Evolutionary conservation across 2,797 vertebrate species (phyloP).

Genomic region (Pagetopsis macropterus): DNA sequence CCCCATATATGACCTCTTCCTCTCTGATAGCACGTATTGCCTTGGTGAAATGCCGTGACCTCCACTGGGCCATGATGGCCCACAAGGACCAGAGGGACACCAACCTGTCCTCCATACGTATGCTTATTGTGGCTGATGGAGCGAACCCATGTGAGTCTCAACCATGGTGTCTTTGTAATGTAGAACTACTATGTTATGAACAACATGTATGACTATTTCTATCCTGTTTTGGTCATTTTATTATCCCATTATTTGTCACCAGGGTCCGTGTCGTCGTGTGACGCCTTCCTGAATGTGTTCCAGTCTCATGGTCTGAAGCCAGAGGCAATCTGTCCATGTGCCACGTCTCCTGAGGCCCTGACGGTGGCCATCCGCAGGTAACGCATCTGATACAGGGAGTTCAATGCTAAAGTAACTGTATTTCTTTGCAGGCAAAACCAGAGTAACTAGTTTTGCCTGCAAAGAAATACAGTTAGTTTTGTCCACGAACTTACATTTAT

Average conservation of each 20-base stretch:
- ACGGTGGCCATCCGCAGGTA: slow-evolving; percentile 98
- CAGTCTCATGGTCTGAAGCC: slow-evolving; percentile 96
- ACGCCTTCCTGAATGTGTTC: slow-evolving; percentile 97
- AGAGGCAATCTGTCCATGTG: slow-evolving; percentile 97
- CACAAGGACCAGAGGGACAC: slow-evolving; percentile 95
- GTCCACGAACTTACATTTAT: neutral
- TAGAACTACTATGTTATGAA: neutral
- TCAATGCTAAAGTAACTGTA: neutral
- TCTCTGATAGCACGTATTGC: slow-evolving; percentile 88
- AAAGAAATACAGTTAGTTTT: neutral
- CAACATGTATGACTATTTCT: neutral
- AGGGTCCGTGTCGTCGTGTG: slow-evolving; percentile 99
- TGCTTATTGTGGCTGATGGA: slow-evolving; percentile 98
- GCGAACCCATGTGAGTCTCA: slow-evolving; percentile 95
- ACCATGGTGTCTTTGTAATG: neutral
- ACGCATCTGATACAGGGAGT: neutral
- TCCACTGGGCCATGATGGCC: slow-evolving; percentile 99
- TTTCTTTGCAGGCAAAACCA: no score
- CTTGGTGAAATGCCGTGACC: slow-evolving; percentile 96
- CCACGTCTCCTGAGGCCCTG: slow-evolving; percentile 96
- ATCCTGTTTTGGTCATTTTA: slow-evolving; percentile 23
- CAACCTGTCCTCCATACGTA: slow-evolving; percentile 92
- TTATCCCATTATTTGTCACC: neutral
- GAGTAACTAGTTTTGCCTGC: neutral
- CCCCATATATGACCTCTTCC: slow-evolving; percentile 23